These are phyloP conservation scores for Aquatica leii DNA, from an alignment of 2,888 invertebrate genomes.

Conservation along the genomic window DNA sequence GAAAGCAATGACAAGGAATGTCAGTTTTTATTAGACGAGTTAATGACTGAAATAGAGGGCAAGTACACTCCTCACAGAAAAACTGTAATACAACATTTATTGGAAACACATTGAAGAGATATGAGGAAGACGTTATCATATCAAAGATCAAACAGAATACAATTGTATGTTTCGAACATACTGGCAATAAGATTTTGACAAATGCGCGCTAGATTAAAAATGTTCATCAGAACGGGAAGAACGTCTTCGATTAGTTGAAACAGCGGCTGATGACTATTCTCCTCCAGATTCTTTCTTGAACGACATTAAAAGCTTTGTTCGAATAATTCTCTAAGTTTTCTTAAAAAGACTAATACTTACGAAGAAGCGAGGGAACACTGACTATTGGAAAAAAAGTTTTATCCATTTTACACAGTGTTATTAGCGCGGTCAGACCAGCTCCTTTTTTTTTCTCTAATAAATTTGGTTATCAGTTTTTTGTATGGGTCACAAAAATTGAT, in stretches of 20 bases:
- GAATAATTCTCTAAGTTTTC: slow-evolving; percentile 7
- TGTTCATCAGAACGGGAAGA: slow-evolving; percentile 15
- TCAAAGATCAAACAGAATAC: slow-evolving; percentile 18
- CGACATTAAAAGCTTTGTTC: slow-evolving; percentile 15
- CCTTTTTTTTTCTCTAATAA: too few species aligned
- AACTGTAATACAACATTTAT: slow-evolving; percentile 18
- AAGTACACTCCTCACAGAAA: slow-evolving; percentile 5
- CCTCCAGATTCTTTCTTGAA: too few species aligned
- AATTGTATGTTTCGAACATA: slow-evolving; percentile 15
- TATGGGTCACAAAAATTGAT: slow-evolving; percentile 17
- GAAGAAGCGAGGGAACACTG: too few species aligned
- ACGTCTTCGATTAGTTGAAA: slow-evolving; percentile 16
- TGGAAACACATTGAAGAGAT: slow-evolving; percentile 13
- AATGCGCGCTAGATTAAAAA: slow-evolving; percentile 13
- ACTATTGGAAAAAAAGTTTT: too few species aligned
- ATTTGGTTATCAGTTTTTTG: too few species aligned
- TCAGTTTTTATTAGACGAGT: slow-evolving; percentile 13
- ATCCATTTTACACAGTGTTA: too few species aligned
- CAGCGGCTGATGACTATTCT: too few species aligned
- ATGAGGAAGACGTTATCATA: slow-evolving; percentile 9
- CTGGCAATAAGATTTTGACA: slow-evolving; percentile 16
- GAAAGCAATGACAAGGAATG: slow-evolving; percentile 15
- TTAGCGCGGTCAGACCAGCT: too few species aligned
- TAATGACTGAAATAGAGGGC: neutral
- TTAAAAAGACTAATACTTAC: too few species aligned